Evolutionary conservation across 2,888 invertebrate species (phyloP), one percentile per base, ranked within the genome.

Genomic region (Clitarchus hookeri): DNA sequence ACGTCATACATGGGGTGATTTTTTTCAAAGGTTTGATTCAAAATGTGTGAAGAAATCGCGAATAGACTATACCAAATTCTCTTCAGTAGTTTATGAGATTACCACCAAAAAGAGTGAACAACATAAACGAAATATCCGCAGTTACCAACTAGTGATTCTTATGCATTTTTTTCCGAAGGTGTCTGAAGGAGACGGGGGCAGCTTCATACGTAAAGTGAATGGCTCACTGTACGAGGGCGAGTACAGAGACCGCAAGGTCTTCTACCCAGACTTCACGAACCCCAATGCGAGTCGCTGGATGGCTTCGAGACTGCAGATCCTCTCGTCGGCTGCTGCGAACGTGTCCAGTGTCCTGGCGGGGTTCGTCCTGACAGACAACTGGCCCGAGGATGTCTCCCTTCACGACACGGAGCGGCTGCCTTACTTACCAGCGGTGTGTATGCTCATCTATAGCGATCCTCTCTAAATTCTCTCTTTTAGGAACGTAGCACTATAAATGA

Each of bases 361-460:
- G 11, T 89, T 93, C 78, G 88, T 93, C 36, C 90, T 94, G 84
- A 92, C 92, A 89, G 93, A 94, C 87, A 94, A 91, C 89, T 94
- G 94, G 94, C 94, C 94, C 16, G 90, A 86, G 91, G 93, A 90
- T 85, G 90, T 88, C 87, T 91, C 36, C 0, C 12, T 25, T 85
- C 89, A 91, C 85, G 91, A 91, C 2, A 87, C 90, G 44, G 88
- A 89, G n/a, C 88, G 89, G 86, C 91, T 94, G 85, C 93, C 93
- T 0, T 94, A 94, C 90, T 92, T 93, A 85, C 93, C 91, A 88
- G 88, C 93, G 91, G 94, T 94, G 36, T 4, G 36, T 36, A 36
- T 36, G 11, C 48, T 2, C 11, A 48, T 48, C 16, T n/a, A n/a
- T n/a, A n/a, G n/a, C n/a, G n/a, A n/a, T 11, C 16, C 3, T 48